Conservation (phyloP, 2,888 invertebrate genomes). For the Nineta flava region DNA sequence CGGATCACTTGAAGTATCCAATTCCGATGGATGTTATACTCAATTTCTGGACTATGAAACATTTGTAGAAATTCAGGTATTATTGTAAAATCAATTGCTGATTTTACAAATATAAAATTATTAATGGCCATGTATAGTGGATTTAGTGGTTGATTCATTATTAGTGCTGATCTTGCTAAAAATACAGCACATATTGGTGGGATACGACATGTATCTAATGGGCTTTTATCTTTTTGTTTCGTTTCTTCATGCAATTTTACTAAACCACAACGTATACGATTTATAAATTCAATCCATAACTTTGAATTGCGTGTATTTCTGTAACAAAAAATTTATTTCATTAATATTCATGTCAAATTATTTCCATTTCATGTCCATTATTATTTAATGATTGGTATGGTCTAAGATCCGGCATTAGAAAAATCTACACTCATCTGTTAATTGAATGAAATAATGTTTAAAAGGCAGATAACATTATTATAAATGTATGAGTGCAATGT, state of each 20-base stretch:
- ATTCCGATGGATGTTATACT: slow-evolving; percentile 45
- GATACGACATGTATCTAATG: slow-evolving; percentile 25
- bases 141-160: slow-evolving; percentile 58
- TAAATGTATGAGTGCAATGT: too few relatives aligned
- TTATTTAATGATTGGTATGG: too few relatives aligned
- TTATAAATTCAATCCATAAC: slow-evolving; percentile 50
- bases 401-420: too few relatives aligned
- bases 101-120: slow-evolving; percentile 61
- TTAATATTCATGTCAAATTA: slow-evolving; percentile 3
- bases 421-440: too few relatives aligned
- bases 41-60: slow-evolving; percentile 62
- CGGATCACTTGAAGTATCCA: slow-evolving; percentile 66
- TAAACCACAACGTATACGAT: slow-evolving; percentile 47
- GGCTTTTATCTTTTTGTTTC: slow-evolving; percentile 16
- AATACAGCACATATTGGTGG: slow-evolving; percentile 49
- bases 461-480: too few relatives aligned
- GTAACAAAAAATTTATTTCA: slow-evolving; percentile 4
- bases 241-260: slow-evolving; percentile 20
- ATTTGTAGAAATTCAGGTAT: slow-evolving; percentile 82
- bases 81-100: slow-evolving; percentile 53
- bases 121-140: slow-evolving; percentile 64
- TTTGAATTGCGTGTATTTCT: slow-evolving; percentile 42
- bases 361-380: too few relatives aligned
- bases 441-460: too few relatives aligned
- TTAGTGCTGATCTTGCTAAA: slow-evolving; percentile 49